Conservation (phyloP, 2,797 vertebrate species). For the Erpetoichthys calabaricus region DNA sequence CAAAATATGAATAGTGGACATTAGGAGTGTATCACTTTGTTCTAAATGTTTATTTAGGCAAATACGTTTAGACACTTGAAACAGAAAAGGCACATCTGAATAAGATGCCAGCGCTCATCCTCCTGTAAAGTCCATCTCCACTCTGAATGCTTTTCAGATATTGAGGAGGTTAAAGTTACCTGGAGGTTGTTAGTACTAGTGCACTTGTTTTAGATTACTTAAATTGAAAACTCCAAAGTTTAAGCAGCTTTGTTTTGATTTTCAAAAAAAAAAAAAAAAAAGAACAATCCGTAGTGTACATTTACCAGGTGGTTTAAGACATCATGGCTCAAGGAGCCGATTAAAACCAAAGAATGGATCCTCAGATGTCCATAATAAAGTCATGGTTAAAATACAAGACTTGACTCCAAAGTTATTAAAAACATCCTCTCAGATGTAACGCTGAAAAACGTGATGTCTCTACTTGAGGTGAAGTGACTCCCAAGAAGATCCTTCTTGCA, state of each 20-base stretch:
- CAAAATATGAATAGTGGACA: slow-evolving; percentile 71
- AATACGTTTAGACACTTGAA: slow-evolving; percentile 53
- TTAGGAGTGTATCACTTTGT: slow-evolving; percentile 68
- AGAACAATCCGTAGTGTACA: slow-evolving; percentile 39
- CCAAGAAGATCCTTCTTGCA: slow-evolving; percentile 31
- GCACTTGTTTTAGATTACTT: slow-evolving; percentile 28
- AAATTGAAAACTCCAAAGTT: slow-evolving; percentile 21
- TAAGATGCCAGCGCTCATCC: slow-evolving; percentile 50
- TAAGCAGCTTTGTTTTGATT: slow-evolving; percentile 20
- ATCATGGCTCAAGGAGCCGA: no score
- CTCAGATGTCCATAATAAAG: not conserved
- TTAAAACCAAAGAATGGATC: no score
- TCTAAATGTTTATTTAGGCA: slow-evolving; percentile 69
- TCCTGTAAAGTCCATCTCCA: slow-evolving; percentile 23
- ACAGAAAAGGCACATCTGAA: slow-evolving; percentile 89
- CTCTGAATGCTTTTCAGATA: not conserved
- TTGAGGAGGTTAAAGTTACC: slow-evolving; percentile 13
- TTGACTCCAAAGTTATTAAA: no score
- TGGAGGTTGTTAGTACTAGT: slow-evolving; percentile 27
- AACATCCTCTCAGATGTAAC: no score
- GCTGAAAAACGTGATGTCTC: slow-evolving; percentile 33
- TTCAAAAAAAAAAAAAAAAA: slow-evolving; percentile 18
- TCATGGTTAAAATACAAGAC: no score
- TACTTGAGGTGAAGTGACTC: slow-evolving; percentile 43
- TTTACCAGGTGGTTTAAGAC: no score